These are phyloP conservation scores for Myathropa florea DNA, from an alignment of 2,888 invertebrate genomes.

Conservation along the genomic window DNA sequence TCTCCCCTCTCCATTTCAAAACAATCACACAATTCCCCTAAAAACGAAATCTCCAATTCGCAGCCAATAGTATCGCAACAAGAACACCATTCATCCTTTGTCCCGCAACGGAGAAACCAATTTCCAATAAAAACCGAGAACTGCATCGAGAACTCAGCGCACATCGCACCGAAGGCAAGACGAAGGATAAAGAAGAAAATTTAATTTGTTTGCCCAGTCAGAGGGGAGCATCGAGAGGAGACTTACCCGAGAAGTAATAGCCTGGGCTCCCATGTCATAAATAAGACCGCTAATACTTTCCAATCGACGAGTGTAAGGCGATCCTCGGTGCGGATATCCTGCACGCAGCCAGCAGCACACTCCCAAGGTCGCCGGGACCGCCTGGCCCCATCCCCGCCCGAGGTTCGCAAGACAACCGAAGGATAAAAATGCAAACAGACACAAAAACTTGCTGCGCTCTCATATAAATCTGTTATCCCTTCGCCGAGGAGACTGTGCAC, in stretches of 20 bases:
- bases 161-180: not conserved
- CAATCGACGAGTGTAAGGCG: constrained; percentile 4
- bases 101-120: too few relatives aligned
- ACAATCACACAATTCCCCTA: too few relatives aligned
- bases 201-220: constrained; percentile 37
- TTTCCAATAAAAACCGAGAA: not conserved
- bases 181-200: not conserved
- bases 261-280: constrained; percentile 21
- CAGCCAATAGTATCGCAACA: too few relatives aligned
- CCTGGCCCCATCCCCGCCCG: not conserved
- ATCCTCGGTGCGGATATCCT: constrained; percentile 5
- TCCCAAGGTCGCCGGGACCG: constrained; percentile 19
- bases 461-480: constrained; percentile 40
- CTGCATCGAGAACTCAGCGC: not conserved
- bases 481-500: constrained; percentile 10
- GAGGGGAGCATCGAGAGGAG: constrained; percentile 1
- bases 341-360: not conserved
- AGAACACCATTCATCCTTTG: too few relatives aligned
- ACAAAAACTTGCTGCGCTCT: constrained; percentile 12
- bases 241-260: constrained; percentile 52
- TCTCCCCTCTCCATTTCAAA: too few relatives aligned
- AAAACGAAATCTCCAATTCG: too few relatives aligned
- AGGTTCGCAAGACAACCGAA: not conserved
- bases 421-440: constrained; percentile 17
- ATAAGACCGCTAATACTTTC: constrained; percentile 25